A percentile compares a stretch with the other conserved stretches of the same genome.
These are phyloP conservation scores for Empis livida DNA, from an alignment of 2,888 invertebrate species.

Conservation along the genomic window DNA sequence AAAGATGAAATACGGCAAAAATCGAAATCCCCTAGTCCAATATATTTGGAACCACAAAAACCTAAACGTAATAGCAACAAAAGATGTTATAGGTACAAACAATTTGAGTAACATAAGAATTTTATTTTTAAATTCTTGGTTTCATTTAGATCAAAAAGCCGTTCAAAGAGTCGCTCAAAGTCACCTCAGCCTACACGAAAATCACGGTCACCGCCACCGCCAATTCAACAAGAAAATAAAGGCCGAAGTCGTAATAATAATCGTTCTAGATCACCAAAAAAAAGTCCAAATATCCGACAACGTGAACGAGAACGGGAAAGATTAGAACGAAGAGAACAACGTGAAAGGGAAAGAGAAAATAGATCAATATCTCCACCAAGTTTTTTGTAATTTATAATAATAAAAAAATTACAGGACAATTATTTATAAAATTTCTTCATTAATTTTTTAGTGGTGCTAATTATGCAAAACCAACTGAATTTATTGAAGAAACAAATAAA, in stretches of 20 bases:
- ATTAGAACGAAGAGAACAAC: conserved; percentile 9
- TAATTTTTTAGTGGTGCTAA: conserved; percentile 25
- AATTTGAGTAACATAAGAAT: background rate
- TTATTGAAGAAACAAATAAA: conserved; percentile 80
- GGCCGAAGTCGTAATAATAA: conserved; percentile 28
- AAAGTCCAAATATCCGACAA: conserved; percentile 26
- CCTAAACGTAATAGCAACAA: conserved; percentile 32
- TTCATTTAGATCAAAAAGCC: conserved; percentile 34
- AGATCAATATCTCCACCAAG: conserved; percentile 49
- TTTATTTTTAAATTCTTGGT: background rate
- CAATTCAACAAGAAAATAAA: conserved; percentile 6
- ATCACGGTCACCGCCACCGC: conserved; percentile 32
- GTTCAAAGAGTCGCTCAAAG: conserved; percentile 20
- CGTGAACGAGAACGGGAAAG: conserved; percentile 17
- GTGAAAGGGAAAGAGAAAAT: conserved; percentile 28
- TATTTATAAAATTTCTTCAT: background rate
- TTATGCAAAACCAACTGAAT: conserved; percentile 39
- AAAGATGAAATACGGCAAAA: conserved; percentile 53
- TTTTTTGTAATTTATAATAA: conserved; percentile 46
- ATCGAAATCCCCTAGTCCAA: conserved; percentile 69
- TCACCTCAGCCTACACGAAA: conserved; percentile 29
- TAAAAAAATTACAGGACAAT: conserved; percentile 3
- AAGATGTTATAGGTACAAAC: conserved; percentile 52
- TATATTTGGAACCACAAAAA: conserved; percentile 53
- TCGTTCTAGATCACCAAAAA: conserved; percentile 37